A percentile compares a stretch with the other conserved stretches of the same genome.
Evolutionary conservation across 2,888 invertebrate species (phyloP).

Genomic region (Zygothrica quintamaculata): DNA sequence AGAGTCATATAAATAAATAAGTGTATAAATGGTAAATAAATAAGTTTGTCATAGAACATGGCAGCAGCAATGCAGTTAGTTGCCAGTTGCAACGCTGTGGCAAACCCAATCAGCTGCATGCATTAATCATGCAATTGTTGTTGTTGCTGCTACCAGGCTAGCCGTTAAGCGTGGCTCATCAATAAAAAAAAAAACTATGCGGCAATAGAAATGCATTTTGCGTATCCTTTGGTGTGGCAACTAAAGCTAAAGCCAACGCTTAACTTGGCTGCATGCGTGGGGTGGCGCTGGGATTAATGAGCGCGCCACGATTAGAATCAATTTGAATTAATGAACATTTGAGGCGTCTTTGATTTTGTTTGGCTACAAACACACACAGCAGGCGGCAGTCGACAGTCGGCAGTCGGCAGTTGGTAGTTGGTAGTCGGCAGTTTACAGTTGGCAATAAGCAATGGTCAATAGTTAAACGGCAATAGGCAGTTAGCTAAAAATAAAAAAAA

Average conservation of each 20-base stretch:
- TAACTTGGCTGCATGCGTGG: constrained; percentile 61
- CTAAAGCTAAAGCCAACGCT: neutral
- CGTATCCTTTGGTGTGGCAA: constrained; percentile 17
- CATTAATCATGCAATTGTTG: constrained; percentile 66
- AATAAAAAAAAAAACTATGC: constrained; percentile 69
- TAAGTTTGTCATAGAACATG: constrained; percentile 52
- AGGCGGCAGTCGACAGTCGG: constrained; percentile 14
- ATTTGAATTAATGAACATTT: constrained; percentile 77
- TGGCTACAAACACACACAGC: constrained; percentile 65
- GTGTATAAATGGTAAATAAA: constrained; percentile 4
- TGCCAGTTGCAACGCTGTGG: constrained; percentile 9
- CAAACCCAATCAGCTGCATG: constrained; percentile 15
- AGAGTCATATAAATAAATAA: constrained; percentile 10
- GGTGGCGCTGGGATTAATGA: constrained; percentile 78
- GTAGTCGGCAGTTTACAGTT: constrained; percentile 12
- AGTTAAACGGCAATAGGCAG: neutral
- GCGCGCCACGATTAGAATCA: constrained; percentile 74
- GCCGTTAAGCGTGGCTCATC: constrained; percentile 55
- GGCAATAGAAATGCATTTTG: constrained; percentile 64
- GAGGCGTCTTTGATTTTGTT: constrained; percentile 70
- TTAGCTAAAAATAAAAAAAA: constrained; percentile 8
- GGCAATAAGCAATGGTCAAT: no score
- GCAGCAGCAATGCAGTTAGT: constrained; percentile 25
- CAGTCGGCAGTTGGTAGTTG: constrained; percentile 44
- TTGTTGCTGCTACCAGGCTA: constrained; percentile 23